These are phyloP conservation scores for Rugalucina vietnamica DNA, from an alignment of 2,888 invertebrate genomes.

Conservation along the genomic window DNA sequence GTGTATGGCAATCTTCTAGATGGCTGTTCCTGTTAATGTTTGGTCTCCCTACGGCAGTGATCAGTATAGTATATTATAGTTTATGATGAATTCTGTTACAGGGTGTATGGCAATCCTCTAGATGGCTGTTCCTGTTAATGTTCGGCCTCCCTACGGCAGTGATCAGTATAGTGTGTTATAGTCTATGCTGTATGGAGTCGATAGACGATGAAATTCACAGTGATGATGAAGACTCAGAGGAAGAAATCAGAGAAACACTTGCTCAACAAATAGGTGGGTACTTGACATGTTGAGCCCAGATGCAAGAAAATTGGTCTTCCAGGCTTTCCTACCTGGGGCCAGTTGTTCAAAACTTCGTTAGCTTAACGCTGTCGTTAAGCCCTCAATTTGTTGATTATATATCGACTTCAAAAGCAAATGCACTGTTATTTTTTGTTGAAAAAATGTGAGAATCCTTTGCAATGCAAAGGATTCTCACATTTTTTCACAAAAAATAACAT, in stretches of 20 bases:
- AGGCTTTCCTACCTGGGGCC: too few relatives aligned
- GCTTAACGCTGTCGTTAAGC: too few relatives aligned
- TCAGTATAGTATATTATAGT: not conserved
- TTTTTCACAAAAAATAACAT: too few relatives aligned
- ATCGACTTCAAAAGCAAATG: too few relatives aligned
- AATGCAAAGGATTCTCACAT: too few relatives aligned
- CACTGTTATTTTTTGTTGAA: too few relatives aligned
- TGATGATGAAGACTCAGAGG: conserved; percentile 75
- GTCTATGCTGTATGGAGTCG: conserved; percentile 98
- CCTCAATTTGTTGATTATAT: too few relatives aligned
- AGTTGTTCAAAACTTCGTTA: too few relatives aligned
- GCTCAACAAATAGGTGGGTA: conserved; percentile 21
- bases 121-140: conserved; percentile 95
- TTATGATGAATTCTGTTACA: conserved; percentile 52
- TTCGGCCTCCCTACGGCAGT: conserved; percentile 98
- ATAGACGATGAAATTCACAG: conserved; percentile 91
- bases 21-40: conserved; percentile 96
- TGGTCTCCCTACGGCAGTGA: conserved; percentile 95
- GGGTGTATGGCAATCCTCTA: conserved; percentile 85
- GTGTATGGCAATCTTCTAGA: conserved; percentile 86
- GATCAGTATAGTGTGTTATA: conserved; percentile 96
- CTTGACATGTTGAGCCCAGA: too few relatives aligned
- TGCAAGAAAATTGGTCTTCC: too few relatives aligned
- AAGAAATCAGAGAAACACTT: conserved; percentile 28
- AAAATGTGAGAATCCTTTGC: too few relatives aligned